phyloP scores from a whole-genome alignment of 2,797 vertebrate genomes.

The Danio tinwini region DNA sequence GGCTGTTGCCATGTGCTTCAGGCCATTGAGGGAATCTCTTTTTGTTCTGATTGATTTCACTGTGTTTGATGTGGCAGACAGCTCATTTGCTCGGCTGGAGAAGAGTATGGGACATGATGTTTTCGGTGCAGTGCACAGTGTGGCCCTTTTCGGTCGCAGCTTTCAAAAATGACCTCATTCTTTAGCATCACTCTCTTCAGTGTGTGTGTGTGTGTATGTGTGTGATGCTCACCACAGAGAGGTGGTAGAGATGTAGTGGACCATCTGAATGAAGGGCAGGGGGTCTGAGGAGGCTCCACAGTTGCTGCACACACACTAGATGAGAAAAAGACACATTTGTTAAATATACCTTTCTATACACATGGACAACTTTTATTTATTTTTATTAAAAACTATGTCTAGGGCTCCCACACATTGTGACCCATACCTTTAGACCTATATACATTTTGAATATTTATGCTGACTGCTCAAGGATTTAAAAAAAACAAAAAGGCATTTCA shows the following conservation, averaged over 20 bases:
- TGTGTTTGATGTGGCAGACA: conserved; percentile 25
- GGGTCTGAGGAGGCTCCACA: conserved; percentile 95
- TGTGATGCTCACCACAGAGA: conserved; percentile 86
- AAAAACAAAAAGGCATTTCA: no score
- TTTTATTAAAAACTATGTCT: background rate
- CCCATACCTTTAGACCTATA: background rate
- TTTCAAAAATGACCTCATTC: conserved; percentile 28
- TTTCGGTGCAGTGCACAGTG: conserved; percentile 9
- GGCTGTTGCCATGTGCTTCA: conserved; percentile 24
- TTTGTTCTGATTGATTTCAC: conserved; percentile 35
- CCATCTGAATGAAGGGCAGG: conserved; percentile 96
- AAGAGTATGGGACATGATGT: conserved; percentile 19
- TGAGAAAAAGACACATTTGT: conserved; percentile 49
- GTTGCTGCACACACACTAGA: conserved; percentile 93
- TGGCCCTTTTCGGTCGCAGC: background rate
- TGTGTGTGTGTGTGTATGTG: background rate
- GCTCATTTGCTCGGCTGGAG: conserved; percentile 39
- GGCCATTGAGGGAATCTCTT: conserved; percentile 32
- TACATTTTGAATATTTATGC: background rate
- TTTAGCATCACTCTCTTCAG: conserved; percentile 9
- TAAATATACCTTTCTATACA: background rate
- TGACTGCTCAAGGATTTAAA: background rate
- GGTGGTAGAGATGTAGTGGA: conserved; percentile 97
- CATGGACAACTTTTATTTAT: background rate
- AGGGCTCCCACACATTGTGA: background rate